Conservation (phyloP, 2,113 vertebrate species). For the Paratilapia polleni region DNA sequence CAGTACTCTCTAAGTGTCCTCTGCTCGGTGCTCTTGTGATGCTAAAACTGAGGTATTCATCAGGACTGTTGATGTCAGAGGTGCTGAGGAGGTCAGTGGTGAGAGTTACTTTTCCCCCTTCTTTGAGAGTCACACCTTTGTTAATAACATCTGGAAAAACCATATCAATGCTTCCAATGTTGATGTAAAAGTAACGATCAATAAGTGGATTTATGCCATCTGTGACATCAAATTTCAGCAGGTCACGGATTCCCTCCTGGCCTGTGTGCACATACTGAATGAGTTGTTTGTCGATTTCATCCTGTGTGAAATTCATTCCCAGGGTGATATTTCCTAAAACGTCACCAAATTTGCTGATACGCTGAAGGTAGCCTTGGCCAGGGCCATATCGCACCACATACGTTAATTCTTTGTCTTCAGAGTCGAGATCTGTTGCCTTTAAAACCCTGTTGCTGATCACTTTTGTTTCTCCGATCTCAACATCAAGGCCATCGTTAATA, state of each 20-base stretch:
- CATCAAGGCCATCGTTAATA: slow-evolving; percentile 93
- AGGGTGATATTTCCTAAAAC: slow-evolving; percentile 87
- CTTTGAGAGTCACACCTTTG: slow-evolving; percentile 95
- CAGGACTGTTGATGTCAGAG: slow-evolving; percentile 94
- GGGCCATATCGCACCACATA: slow-evolving; percentile 89
- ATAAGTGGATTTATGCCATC: slow-evolving; percentile 94
- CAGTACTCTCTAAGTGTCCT: slow-evolving; percentile 92
- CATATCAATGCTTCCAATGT: slow-evolving; percentile 88
- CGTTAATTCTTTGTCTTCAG: slow-evolving; percentile 88
- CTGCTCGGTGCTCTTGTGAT: slow-evolving; percentile 91
- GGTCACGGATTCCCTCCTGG: slow-evolving; percentile 89
- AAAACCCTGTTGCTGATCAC: slow-evolving; percentile 86
- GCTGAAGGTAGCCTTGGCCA: slow-evolving; percentile 86
- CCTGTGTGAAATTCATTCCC: slow-evolving; percentile 96
- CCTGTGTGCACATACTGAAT: slow-evolving; percentile 91
- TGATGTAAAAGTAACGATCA: slow-evolving; percentile 96
- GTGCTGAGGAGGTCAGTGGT: slow-evolving; percentile 96
- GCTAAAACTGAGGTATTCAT: slow-evolving; percentile 93
- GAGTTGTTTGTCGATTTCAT: slow-evolving; percentile 88
- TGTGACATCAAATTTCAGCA: slow-evolving; percentile 96
- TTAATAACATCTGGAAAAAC: slow-evolving; percentile 95
- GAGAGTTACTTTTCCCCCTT: slow-evolving; percentile 93
- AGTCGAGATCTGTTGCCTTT: slow-evolving; percentile 94
- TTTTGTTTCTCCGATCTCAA: slow-evolving; percentile 91
- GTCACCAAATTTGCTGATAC: slow-evolving; percentile 76